Percentiles rank a stretch among this genome's conserved stretches.
phyloP scores from a whole-genome alignment of 2,797 vertebrate species.

The Falco cherrug region DNA sequence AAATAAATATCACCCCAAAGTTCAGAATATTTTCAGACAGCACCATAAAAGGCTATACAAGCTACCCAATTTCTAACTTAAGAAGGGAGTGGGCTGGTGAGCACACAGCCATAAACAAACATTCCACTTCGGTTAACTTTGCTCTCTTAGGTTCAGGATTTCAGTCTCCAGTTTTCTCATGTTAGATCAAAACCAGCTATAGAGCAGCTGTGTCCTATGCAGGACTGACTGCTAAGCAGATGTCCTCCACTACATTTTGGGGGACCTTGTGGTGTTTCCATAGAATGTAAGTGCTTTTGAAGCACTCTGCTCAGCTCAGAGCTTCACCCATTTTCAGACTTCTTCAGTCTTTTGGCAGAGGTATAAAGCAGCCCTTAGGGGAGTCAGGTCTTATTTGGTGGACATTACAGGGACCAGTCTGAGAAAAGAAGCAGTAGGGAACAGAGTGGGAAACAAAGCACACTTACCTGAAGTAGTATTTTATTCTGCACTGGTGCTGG shows the following conservation, averaged over 20 bases:
- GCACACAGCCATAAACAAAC: constrained; percentile 19
- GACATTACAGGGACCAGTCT: neutral
- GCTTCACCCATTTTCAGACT: neutral
- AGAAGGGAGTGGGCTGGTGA: constrained; percentile 1
- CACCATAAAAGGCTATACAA: constrained; percentile 67
- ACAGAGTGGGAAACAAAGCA: neutral
- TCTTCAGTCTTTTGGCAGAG: neutral
- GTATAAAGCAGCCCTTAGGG: neutral
- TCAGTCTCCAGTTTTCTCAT: neutral
- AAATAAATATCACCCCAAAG: constrained; percentile 56
- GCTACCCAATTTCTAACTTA: constrained; percentile 42
- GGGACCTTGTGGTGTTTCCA: neutral
- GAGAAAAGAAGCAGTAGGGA: neutral
- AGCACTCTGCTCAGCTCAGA: neutral
- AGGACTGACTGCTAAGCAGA: neutral
- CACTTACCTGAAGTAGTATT: neutral
- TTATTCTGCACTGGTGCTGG: neutral
- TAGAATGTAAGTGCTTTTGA: neutral
- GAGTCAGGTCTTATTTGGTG: neutral
- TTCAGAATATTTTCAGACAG: constrained; percentile 63
- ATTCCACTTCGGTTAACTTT: constrained; percentile 56
- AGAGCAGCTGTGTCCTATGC: neutral
- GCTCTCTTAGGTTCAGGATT: constrained; percentile 10
- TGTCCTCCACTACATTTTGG: neutral
- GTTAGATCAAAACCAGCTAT: neutral